phyloP scores from a whole-genome alignment of 2,888 invertebrate genomes.

The Isotomurus palustris region DNA sequence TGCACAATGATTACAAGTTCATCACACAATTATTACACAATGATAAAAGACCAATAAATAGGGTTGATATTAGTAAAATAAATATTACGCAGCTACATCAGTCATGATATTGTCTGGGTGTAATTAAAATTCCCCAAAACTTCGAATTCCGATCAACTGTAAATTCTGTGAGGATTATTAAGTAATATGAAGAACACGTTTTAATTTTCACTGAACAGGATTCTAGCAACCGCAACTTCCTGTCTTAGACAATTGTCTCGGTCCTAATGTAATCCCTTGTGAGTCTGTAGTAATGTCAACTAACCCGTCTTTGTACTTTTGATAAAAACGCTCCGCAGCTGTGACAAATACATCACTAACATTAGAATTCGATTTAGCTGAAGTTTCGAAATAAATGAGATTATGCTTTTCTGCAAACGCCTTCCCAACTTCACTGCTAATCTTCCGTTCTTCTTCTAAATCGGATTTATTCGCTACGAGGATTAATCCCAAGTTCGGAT shows the following conservation, averaged over 20 bases:
- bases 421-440: conserved; percentile 7
- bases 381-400: conserved; percentile 17
- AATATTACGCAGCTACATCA: no score
- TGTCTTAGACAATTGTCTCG: conserved; percentile 6
- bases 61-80: no score
- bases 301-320: conserved; percentile 18
- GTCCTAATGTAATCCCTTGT: conserved; percentile 21
- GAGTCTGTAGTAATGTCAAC: conserved; percentile 27
- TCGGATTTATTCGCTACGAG: conserved; percentile 28
- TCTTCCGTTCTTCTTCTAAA: conserved; percentile 4
- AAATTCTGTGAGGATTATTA: no score
- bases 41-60: no score
- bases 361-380: conserved; percentile 13
- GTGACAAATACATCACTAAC: conserved; percentile 16
- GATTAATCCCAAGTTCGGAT: conserved; percentile 12
- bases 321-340: conserved; percentile 16
- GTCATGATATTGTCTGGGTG: no score
- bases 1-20: no score
- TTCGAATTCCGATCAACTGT: no score
- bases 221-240: neutral
- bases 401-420: conserved; percentile 8
- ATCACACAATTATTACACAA: no score
- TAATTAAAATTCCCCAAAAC: no score
- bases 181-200: no score
- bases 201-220: no score